Conservation (phyloP, 2,113 vertebrate genomes). For the Corythaeola cristata region DNA sequence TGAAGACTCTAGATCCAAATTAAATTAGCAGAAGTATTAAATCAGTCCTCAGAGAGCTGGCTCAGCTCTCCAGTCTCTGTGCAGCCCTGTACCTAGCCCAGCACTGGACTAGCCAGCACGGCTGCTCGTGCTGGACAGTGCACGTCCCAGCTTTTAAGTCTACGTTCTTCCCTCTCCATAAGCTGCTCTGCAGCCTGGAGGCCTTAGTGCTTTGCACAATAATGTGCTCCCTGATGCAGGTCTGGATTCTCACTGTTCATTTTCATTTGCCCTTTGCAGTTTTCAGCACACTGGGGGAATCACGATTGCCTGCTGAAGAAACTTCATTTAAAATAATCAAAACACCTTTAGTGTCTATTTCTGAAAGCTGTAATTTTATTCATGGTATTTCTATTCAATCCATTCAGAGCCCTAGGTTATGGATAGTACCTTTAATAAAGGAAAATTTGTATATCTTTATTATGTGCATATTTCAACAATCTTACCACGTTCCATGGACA, state of each 20-base stretch:
- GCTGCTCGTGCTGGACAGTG: fast-evolving
- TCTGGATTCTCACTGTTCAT: background rate
- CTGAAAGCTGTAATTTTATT: conserved; percentile 9
- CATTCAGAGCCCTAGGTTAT: background rate
- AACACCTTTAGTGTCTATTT: background rate
- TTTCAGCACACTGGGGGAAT: background rate
- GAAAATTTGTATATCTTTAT: background rate
- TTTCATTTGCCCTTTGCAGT: background rate
- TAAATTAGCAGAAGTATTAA: background rate
- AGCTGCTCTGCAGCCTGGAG: background rate
- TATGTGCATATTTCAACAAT: background rate
- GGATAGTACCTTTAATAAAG: background rate
- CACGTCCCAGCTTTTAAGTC: background rate
- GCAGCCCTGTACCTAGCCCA: background rate
- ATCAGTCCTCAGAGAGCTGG: background rate
- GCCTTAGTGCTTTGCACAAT: background rate
- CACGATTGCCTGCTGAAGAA: background rate
- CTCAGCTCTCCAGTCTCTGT: background rate
- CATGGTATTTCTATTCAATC: background rate
- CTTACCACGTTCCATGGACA: background rate
- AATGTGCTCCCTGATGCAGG: background rate
- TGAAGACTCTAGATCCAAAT: background rate
- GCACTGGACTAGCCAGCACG: background rate
- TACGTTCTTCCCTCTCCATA: background rate
- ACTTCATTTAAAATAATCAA: background rate